Percentiles rank a stretch among this genome's conserved stretches.
Evolutionary conservation across 2,797 vertebrate genomes (phyloP).

Genomic region (Notolepis coatsorum): DNA sequence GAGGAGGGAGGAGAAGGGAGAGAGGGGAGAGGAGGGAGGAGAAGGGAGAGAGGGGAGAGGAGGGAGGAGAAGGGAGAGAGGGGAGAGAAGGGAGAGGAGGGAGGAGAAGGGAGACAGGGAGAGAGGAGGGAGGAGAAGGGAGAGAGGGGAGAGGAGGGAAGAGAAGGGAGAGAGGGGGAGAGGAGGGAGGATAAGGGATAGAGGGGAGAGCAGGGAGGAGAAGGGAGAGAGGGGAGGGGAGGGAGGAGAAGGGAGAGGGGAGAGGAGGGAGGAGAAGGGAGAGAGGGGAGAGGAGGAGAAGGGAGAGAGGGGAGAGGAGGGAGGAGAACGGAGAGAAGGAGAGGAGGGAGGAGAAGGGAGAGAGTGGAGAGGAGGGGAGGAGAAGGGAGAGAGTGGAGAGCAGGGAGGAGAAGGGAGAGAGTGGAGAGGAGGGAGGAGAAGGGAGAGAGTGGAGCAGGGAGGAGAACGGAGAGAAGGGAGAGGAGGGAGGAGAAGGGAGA

Average conservation of each 20-base stretch:
- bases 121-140: too few species aligned
- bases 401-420: background rate
- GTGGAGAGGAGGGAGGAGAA: background rate
- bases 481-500: background rate
- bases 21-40: background rate
- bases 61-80: conserved; percentile 1
- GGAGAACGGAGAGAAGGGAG: background rate
- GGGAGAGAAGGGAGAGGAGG: background rate
- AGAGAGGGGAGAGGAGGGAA: background rate
- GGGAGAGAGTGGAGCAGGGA: too few species aligned
- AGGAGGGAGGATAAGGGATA: too few species aligned
- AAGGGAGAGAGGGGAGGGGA: background rate
- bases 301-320: conserved; percentile 5
- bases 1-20: background rate
- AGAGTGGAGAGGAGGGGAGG: background rate
- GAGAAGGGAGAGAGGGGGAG: background rate
- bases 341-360: conserved; percentile 19
- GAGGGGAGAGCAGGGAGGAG: too few species aligned
- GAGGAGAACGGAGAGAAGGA: conserved; percentile 23
- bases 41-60: background rate
- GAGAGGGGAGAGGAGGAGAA: background rate
- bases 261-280: background rate
- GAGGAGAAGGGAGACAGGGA: background rate
- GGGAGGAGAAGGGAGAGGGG: background rate
- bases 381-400: background rate